These are phyloP conservation scores for Labroides dimidiatus DNA, from an alignment of 2,797 vertebrate genomes.

Conservation along the genomic window DNA sequence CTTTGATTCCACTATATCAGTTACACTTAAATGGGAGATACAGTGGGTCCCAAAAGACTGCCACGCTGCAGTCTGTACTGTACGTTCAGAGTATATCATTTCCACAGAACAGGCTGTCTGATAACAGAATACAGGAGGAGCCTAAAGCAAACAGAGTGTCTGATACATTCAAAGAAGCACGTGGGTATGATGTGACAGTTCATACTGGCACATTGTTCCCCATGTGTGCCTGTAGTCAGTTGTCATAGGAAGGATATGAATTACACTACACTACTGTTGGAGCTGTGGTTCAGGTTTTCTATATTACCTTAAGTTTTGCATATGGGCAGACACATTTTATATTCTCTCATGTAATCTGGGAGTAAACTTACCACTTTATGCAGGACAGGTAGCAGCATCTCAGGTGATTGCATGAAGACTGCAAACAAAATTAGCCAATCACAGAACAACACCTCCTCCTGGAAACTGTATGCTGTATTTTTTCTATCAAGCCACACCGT, in stretches of 20 bases:
- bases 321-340: too few species aligned
- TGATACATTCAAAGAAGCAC: background rate
- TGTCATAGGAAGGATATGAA: slow-evolving; percentile 3
- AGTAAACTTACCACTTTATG: background rate
- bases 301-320: background rate
- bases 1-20: slow-evolving; percentile 19
- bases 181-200: slow-evolving; percentile 19
- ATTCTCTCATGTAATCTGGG: background rate
- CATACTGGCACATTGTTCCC: slow-evolving; percentile 9
- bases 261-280: slow-evolving; percentile 2
- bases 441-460: background rate
- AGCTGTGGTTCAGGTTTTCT: background rate
- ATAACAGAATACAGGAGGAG: slow-evolving; percentile 18
- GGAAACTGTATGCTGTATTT: slow-evolving; percentile 1
- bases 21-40: slow-evolving; percentile 26
- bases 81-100: slow-evolving; percentile 10
- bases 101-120: background rate
- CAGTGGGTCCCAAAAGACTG: slow-evolving; percentile 3
- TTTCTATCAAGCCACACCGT: background rate
- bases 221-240: background rate
- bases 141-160: slow-evolving; percentile 21
- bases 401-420: background rate
- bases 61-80: slow-evolving; percentile 16
- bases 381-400: background rate
- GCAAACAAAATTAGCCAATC: slow-evolving; percentile 23